A percentile compares a stretch with the other conserved stretches of the same genome.
Conservation (phyloP, 2,113 vertebrate species). For the Fregata magnificens region DNA sequence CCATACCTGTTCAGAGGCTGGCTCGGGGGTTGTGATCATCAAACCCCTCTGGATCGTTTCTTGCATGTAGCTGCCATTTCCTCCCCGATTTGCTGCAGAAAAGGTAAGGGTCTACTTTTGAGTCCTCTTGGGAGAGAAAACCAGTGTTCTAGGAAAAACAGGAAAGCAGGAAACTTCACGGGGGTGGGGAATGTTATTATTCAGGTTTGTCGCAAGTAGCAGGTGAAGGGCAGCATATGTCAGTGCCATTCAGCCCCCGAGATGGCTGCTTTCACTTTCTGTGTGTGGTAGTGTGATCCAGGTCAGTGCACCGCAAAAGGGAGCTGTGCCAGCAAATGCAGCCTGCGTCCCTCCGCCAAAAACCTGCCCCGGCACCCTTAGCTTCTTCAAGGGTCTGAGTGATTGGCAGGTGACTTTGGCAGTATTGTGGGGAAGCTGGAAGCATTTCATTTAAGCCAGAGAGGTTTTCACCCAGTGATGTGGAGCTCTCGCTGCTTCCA, state of each 20-base stretch:
- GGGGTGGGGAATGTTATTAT: neutral
- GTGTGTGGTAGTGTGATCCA: neutral
- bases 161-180: neutral
- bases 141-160: neutral
- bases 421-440: neutral
- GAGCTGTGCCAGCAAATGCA: neutral
- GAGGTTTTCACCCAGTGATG: neutral
- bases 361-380: neutral
- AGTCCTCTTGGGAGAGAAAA: neutral
- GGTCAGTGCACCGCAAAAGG: neutral
- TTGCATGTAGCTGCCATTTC: neutral
- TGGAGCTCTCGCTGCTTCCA: neutral
- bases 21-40: neutral
- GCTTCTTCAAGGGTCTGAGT: neutral
- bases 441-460: neutral
- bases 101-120: neutral
- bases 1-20: neutral
- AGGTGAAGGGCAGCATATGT: neutral
- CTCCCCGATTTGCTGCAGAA: accelerated
- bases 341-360: neutral
- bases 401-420: neutral
- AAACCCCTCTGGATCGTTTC: neutral
- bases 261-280: neutral
- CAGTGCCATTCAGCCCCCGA: neutral
- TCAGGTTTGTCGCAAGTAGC: neutral